Conservation (phyloP, 2,888 invertebrate species). For the Dorcus hopei region DNA sequence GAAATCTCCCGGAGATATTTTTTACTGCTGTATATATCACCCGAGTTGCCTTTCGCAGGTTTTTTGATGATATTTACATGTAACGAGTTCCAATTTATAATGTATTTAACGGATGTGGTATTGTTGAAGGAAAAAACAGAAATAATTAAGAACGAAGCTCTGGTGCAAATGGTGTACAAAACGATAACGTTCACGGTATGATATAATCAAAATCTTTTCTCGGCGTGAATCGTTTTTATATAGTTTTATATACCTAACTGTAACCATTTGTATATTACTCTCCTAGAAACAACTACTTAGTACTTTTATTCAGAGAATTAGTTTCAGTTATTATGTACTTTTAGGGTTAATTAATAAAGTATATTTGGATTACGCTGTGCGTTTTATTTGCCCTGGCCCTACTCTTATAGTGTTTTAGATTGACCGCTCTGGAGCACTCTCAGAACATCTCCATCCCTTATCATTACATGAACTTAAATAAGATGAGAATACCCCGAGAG, state of each 20-base stretch:
- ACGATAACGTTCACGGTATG: not conserved
- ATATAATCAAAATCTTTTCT: constrained; percentile 3
- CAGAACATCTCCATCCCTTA: too few species aligned
- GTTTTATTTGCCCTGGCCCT: not conserved
- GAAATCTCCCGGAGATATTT: constrained; percentile 7
- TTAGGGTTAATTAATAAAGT: constrained; percentile 33
- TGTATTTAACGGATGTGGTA: constrained; percentile 9
- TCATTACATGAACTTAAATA: too few species aligned
- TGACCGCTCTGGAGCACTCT: too few species aligned
- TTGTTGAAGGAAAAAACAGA: not conserved
- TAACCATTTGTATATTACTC: constrained; percentile 22
- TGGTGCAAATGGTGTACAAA: constrained; percentile 18
- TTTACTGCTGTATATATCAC: constrained; percentile 7
- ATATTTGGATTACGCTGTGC: constrained; percentile 17
- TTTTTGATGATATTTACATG: constrained; percentile 18
- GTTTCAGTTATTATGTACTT: constrained; percentile 25
- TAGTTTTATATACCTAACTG: constrained; percentile 17
- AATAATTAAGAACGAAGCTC: constrained; percentile 3
- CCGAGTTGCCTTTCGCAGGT: constrained; percentile 14
- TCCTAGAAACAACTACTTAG: constrained; percentile 18
- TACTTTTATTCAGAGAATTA: constrained; percentile 18
- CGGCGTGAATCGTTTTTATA: constrained; percentile 7
- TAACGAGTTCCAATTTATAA: constrained; percentile 5
- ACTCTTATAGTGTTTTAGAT: too few species aligned
- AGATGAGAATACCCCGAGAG: too few species aligned